A percentile compares a stretch with the other conserved stretches of the same genome.
Evolutionary conservation across 1,140 invertebrate genomes (phyloP).

Genomic region (Aleiodes sp.): DNA sequence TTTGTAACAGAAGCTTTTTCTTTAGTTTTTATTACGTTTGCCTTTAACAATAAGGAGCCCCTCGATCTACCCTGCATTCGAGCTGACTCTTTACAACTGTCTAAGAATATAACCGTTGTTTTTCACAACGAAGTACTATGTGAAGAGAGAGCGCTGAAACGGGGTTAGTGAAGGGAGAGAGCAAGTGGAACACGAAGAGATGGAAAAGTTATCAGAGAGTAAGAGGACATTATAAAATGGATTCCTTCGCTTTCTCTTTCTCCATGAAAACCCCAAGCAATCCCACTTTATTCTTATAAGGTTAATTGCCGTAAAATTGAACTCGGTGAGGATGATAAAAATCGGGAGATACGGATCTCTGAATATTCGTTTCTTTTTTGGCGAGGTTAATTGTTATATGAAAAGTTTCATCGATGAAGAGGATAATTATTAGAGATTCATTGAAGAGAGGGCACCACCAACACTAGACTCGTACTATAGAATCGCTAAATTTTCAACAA

Average conservation of each 20-base stretch:
- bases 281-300: slow-evolving; percentile 26
- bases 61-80: slow-evolving; percentile 21
- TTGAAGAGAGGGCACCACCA: too few relatives aligned
- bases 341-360: slow-evolving; percentile 11
- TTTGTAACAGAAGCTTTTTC: slow-evolving; percentile 23
- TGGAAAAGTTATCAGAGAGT: background rate
- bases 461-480: too few relatives aligned
- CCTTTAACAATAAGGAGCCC: slow-evolving; percentile 28
- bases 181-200: background rate
- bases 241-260: too few relatives aligned
- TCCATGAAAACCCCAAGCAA: background rate
- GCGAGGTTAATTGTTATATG: background rate
- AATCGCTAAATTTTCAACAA: too few relatives aligned
- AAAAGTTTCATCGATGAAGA: background rate
- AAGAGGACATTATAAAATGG: too few relatives aligned
- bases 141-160: background rate
- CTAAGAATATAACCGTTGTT: slow-evolving; percentile 29
- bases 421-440: too few relatives aligned
- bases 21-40: slow-evolving; percentile 21
- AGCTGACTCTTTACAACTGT: slow-evolving; percentile 33
- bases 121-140: slow-evolving; percentile 7
- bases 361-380: background rate
- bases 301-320: slow-evolving; percentile 34
- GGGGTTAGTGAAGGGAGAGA: too few relatives aligned
- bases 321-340: slow-evolving; percentile 10